These are phyloP conservation scores for Ceramica pisi DNA, from an alignment of 2,888 invertebrate species.

Conservation along the genomic window DNA sequence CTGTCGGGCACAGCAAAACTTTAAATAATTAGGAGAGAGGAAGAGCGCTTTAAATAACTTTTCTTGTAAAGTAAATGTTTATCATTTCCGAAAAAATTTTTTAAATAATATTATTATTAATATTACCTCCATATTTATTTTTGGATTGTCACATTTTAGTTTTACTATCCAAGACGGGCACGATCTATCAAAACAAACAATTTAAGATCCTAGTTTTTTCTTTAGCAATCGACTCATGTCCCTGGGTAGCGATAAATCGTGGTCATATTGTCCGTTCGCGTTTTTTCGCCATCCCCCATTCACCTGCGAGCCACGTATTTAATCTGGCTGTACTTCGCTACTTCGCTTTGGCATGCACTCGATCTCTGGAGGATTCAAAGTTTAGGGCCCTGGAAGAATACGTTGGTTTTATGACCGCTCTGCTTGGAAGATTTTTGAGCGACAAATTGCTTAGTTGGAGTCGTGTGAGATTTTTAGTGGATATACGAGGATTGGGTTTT, in stretches of 20 bases:
- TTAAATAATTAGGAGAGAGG: too few relatives aligned
- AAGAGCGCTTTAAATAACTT: too few relatives aligned
- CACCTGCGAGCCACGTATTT: constrained; percentile 89
- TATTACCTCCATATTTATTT: too few relatives aligned
- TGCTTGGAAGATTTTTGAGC: constrained; percentile 31
- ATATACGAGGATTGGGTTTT: not conserved
- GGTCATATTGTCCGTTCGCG: constrained; percentile 69
- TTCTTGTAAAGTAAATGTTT: too few relatives aligned
- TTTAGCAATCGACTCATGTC: constrained; percentile 62
- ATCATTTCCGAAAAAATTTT: too few relatives aligned
- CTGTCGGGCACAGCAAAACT: too few relatives aligned
- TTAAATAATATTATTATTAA: too few relatives aligned
- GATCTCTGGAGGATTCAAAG: constrained; percentile 60
- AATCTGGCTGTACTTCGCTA: constrained; percentile 84
- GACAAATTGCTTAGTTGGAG: constrained; percentile 19
- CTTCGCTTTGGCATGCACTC: constrained; percentile 77
- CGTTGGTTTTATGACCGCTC: constrained; percentile 46
- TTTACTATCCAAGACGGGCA: constrained; percentile 9
- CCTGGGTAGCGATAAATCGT: constrained; percentile 77
- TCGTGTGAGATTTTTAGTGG: not conserved
- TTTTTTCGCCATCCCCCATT: constrained; percentile 76
- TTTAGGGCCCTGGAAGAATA: constrained; percentile 57
- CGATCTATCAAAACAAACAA: constrained; percentile 56
- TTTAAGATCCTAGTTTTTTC: constrained; percentile 51
- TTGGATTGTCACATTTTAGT: too few relatives aligned